These are phyloP conservation scores for Adelphocoris suturalis DNA, from an alignment of 2,888 invertebrate species.

Conservation along the genomic window DNA sequence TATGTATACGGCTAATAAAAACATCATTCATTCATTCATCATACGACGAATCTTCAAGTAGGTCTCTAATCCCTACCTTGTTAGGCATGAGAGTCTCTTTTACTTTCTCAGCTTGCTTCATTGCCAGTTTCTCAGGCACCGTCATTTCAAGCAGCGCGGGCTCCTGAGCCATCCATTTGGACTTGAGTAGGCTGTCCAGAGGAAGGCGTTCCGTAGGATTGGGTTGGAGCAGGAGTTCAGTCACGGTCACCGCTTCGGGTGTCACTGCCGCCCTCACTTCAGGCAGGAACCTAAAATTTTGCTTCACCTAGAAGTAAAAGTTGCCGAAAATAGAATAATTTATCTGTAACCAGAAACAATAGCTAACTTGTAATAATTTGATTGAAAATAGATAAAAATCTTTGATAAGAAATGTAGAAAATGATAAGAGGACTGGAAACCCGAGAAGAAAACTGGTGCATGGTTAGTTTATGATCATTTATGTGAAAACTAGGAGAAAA, in stretches of 20 bases:
- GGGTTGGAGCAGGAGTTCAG: slow-evolving; percentile 80
- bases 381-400: too few relatives aligned
- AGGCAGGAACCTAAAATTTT: slow-evolving; percentile 56
- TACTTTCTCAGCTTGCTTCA: slow-evolving; percentile 38
- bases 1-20: too few relatives aligned
- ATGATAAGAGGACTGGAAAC: too few relatives aligned
- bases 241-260: slow-evolving; percentile 77
- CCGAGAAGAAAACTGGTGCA: too few relatives aligned
- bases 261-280: slow-evolving; percentile 78
- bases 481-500: too few relatives aligned
- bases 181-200: slow-evolving; percentile 80
- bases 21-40: too few relatives aligned
- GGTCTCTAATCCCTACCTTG: slow-evolving; percentile 12
- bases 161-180: slow-evolving; percentile 82
- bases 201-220: slow-evolving; percentile 83
- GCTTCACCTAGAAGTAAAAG: slow-evolving; percentile 12
- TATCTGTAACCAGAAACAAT: too few relatives aligned
- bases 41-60: too few relatives aligned
- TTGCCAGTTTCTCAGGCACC: slow-evolving; percentile 63
- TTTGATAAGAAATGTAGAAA: too few relatives aligned
- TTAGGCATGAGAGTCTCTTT: slow-evolving; percentile 38
- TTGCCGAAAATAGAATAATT: too few relatives aligned
- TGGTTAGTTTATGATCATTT: too few relatives aligned
- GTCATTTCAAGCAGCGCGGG: slow-evolving; percentile 47
- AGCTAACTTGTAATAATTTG: too few relatives aligned